A percentile compares a stretch with the other conserved stretches of the same genome.
phyloP scores from a whole-genome alignment of 2,888 invertebrate genomes.

The Papilio gigon region DNA sequence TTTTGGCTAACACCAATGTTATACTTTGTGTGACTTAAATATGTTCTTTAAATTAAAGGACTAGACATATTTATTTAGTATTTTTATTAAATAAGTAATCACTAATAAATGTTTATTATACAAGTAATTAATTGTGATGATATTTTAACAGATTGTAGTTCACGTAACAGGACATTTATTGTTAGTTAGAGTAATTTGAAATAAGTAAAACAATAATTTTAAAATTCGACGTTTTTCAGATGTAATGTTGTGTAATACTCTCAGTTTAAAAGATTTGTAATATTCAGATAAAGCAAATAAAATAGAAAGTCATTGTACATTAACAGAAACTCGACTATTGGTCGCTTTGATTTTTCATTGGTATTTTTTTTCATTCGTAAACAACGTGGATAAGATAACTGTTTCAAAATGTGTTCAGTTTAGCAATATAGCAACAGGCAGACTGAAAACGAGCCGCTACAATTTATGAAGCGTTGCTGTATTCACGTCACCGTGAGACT shows the following conservation, averaged over 20 bases:
- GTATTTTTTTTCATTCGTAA: no score
- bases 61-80: no score
- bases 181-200: no score
- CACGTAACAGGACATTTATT: no score
- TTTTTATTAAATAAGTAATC: no score
- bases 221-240: not conserved
- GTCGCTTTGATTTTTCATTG: not conserved
- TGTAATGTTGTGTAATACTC: not conserved
- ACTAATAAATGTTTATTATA: no score
- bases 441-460: not conserved
- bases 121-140: no score
- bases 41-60: no score
- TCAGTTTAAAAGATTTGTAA: not conserved
- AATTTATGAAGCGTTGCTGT: not conserved
- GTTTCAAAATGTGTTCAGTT: not conserved
- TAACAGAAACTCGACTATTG: not conserved
- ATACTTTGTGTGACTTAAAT: no score
- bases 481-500: not conserved
- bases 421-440: not conserved
- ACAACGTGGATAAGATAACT: slow-evolving; percentile 1
- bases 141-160: no score
- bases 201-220: no score
- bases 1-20: no score
- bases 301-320: not conserved
- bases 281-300: not conserved